Base-by-base conservation (phyloP, 2,113 vertebrate genomes). In the Callocephalon fimbriatum region DNA sequence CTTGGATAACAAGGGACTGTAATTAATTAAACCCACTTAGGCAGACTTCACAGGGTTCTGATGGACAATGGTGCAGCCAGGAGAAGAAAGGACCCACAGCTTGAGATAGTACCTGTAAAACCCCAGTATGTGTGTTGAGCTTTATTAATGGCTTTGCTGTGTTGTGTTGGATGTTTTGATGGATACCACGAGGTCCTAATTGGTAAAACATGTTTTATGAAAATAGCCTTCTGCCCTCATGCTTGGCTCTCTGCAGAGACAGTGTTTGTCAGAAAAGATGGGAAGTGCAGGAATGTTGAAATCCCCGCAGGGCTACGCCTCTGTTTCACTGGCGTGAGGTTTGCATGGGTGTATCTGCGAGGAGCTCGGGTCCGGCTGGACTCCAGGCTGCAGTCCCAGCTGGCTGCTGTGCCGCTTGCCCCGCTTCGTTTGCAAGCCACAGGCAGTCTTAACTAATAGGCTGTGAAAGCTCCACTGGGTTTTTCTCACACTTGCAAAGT, bases 141-240 rank as follows among this genome's bases (percentile, higher is more conserved):
- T 59, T 68, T 25, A 37, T 62, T 38, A 8, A 21, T 20, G 61
- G 61, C 53, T 73, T 32, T 38, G 72, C 94, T 56, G 44, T 5
- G 32, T 8, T 3, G 21, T 6, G 27, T 1, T 50, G 67, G 76
- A 5, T 88, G 86, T 72, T 93, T 27, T 48, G 62, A 8, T 56
- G 91, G 79, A 20, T 65, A 59, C 68, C 78, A 90, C 8, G 37
- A 88, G 76, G 45, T 68, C 81, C 80, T 95, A 74, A 93, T 77
- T 62, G 84, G 59, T 78, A 79, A 42, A 95, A 86, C 17, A n/a
- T 74, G 67, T 88, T 38, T 12, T 53, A 18, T 22, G 92, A 8
- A 42, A 59, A 37, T 1, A 62, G 37, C 67, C 51, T 74, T 80
- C 45, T 92, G 94, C 83, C 93, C 90, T 81, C 22, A 3, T 12